phyloP scores from a whole-genome alignment of 2,113 vertebrate species.

The Urocynchramus pylzowi region DNA sequence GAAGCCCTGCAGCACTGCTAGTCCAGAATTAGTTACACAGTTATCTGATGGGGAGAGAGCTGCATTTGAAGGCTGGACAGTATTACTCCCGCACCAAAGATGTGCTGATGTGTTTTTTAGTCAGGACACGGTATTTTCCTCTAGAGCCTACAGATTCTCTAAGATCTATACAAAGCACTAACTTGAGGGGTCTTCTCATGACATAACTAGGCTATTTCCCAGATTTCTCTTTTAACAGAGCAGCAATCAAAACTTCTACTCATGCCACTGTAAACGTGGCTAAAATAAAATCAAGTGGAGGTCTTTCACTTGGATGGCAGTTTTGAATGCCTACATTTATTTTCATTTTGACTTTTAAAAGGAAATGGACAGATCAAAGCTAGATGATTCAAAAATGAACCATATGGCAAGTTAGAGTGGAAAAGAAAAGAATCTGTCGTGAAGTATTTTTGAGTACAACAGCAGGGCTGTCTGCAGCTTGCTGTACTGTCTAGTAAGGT shows the following conservation, averaged over 20 bases:
- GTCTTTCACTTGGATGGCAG: background rate
- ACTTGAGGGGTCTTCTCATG: background rate
- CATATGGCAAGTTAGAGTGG: background rate
- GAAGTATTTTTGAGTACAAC: constrained; percentile 1
- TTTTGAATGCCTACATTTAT: background rate
- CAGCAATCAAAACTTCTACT: background rate
- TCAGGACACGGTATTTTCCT: background rate
- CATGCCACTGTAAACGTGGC: background rate
- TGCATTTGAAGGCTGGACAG: background rate
- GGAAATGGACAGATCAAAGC: background rate
- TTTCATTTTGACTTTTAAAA: constrained; percentile 11
- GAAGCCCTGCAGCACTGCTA: background rate
- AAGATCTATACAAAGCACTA: background rate
- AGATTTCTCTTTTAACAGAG: background rate
- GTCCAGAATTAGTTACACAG: background rate
- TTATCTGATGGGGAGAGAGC: background rate
- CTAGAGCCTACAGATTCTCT: background rate
- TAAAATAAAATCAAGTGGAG: background rate
- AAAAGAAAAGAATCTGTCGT: background rate
- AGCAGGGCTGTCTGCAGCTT: background rate
- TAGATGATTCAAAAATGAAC: background rate
- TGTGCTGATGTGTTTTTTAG: background rate
- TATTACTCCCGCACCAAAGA: background rate
- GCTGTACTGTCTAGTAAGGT: background rate
- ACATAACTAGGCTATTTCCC: background rate